Conservation (phyloP, 2,797 vertebrate species). For the Takifugu rubripes region DNA sequence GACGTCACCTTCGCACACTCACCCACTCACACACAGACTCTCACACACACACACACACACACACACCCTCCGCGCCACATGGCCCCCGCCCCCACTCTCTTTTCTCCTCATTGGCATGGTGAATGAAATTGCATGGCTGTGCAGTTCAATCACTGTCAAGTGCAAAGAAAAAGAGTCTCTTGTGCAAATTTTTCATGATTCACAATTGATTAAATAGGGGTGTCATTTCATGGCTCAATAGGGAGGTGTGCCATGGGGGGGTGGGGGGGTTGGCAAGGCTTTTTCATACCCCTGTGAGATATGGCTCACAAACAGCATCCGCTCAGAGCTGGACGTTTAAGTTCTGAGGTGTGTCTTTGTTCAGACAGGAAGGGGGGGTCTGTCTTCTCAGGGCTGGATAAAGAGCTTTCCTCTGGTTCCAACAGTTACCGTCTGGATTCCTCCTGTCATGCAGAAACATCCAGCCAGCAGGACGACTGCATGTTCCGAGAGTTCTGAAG, state of each 20-base stretch:
- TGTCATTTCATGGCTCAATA: conserved; percentile 74
- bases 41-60: neutral
- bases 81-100: conserved; percentile 38
- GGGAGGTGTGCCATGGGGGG: conserved; percentile 47
- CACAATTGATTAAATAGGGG: conserved; percentile 77
- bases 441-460: conserved; percentile 54
- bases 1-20: conserved; percentile 61
- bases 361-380: conserved; percentile 44
- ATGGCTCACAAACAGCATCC: conserved; percentile 55
- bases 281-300: conserved; percentile 68
- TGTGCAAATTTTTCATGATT: conserved; percentile 75
- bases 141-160: conserved; percentile 79
- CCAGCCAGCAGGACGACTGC: conserved; percentile 4
- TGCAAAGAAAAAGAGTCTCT: conserved; percentile 71
- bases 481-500: neutral
- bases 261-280: conserved; percentile 15
- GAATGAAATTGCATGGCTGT: conserved; percentile 77
- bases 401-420: conserved; percentile 44
- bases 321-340: conserved; percentile 56
- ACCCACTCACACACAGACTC: conserved; percentile 22
- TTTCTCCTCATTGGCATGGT: conserved; percentile 66
- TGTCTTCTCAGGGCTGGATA: conserved; percentile 49
- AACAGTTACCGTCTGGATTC: conserved; percentile 44
- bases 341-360: conserved; percentile 40
- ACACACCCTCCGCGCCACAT: conserved; percentile 6